Conservation (phyloP, 1,140 invertebrate species). For the Metopolophium dirhodum region DNA sequence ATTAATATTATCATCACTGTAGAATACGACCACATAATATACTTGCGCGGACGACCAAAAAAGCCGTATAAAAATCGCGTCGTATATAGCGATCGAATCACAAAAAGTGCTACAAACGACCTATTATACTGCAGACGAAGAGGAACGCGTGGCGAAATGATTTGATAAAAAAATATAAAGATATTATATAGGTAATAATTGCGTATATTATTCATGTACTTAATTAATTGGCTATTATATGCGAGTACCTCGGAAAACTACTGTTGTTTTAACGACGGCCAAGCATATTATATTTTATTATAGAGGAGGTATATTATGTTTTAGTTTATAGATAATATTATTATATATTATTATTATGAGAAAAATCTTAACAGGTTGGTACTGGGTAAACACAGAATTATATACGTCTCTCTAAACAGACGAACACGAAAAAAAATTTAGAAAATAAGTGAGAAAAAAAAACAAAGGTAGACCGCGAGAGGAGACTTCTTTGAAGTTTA, state of each 20-base stretch:
- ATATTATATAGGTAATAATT: not conserved
- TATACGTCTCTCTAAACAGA: not conserved
- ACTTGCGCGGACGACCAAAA: not conserved
- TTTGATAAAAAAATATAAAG: not conserved
- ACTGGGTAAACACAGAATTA: too few species aligned
- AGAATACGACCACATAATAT: not conserved
- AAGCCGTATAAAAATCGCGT: constrained; percentile 20
- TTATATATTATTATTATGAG: not conserved
- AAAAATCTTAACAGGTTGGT: not conserved
- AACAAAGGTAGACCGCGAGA: not conserved
- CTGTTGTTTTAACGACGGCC: not conserved
- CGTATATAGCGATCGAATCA: not conserved
- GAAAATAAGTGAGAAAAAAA: not conserved
- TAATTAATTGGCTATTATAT: not conserved
- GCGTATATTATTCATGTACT: not conserved
- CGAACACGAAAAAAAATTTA: not conserved
- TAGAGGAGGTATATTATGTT: not conserved
- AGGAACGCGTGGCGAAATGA: not conserved
- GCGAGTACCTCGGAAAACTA: not conserved
- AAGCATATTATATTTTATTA: not conserved
- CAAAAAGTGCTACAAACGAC: constrained; percentile 9
- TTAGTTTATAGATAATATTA: not conserved
- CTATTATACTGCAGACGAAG: not conserved
- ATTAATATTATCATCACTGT: not conserved
- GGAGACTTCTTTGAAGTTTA: not conserved